Base-by-base conservation (phyloP, 1,140 invertebrate species). In the Anoplolepis gracilipes region DNA sequence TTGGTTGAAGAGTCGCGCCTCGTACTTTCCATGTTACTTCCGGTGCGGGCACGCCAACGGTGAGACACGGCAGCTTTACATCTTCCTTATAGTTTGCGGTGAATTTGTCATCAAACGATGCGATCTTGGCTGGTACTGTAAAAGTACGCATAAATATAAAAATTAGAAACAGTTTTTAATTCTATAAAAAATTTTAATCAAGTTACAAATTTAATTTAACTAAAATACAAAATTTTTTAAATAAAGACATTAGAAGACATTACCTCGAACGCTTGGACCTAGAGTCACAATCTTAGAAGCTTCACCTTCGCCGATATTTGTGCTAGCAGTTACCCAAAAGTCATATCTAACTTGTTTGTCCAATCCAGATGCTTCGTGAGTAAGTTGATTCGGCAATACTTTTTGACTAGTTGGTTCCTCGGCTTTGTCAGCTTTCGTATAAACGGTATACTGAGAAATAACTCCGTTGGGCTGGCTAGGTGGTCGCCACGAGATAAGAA, bases 251-350 rank as follows among this genome's bases (percentile, higher is more conserved):
- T 36, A 6, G 10, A 39, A 39, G 0, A 67, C 70, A 75, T 65
- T 94, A 97, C 97, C 97, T 96, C 98, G 97, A 86, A 96, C 97
- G 87, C 97, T 98, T 30, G 98, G 97, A 90, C 97, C 97, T 78
- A 98, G 96, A 10, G 97, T 97, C 53, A 98, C 98, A 72, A 97
- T 97, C 90, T 98, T 97, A 33, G 98, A 98, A 57, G 97, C 96
- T 95, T 98, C 97, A 55, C 98, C 98, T 96, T 99, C 98, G 7
- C 98, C 98, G 91, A 99, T 98, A 84, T 97, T 97, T 0, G 98
- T 99, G 64, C 98, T 98, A 55, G 98, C 98, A 16, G 98, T 99
- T 0, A 99, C 98, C 98, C 98, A 99, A 94, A 99, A 99, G 93
- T 99, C 98, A 92, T 99, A 99, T 79, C 97, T 97, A 67, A 96